Evolutionary conservation across 2,888 invertebrate genomes (phyloP).

Genomic region (Acronicta alni): DNA sequence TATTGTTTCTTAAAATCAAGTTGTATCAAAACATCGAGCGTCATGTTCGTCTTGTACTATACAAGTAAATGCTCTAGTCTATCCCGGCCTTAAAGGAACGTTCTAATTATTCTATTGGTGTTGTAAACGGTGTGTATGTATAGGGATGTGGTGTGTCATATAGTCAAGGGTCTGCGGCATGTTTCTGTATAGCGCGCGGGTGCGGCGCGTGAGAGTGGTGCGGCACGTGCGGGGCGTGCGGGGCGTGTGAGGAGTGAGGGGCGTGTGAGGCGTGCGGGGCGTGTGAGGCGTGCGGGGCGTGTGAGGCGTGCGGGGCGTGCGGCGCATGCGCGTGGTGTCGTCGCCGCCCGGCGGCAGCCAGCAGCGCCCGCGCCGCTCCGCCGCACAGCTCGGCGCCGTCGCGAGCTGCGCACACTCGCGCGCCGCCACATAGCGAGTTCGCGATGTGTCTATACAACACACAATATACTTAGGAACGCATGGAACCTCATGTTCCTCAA

Average conservation of each 20-base stretch:
- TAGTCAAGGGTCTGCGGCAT: slow-evolving; percentile 42
- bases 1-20: no score
- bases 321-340: slow-evolving; percentile 37
- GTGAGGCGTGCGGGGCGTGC: slow-evolving; percentile 29
- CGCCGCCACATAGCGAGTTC: slow-evolving; percentile 89
- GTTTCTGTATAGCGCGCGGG: slow-evolving; percentile 64
- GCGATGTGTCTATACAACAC: slow-evolving; percentile 84
- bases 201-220: slow-evolving; percentile 41
- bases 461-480: neutral
- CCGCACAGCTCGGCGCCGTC: slow-evolving; percentile 89
- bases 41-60: no score
- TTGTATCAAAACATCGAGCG: no score
- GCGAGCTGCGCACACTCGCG: slow-evolving; percentile 86
- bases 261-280: slow-evolving; percentile 26
- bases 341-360: slow-evolving; percentile 60
- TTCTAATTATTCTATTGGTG: no score
- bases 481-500: neutral
- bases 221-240: slow-evolving; percentile 36
- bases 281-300: slow-evolving; percentile 46
- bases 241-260: slow-evolving; percentile 30
- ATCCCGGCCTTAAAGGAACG: no score
- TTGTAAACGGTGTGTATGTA: no score
- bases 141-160: no score
- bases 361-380: slow-evolving; percentile 71
- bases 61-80: no score